phyloP scores from a whole-genome alignment of 2,797 vertebrate species.

The Trichosurus vulpecula region DNA sequence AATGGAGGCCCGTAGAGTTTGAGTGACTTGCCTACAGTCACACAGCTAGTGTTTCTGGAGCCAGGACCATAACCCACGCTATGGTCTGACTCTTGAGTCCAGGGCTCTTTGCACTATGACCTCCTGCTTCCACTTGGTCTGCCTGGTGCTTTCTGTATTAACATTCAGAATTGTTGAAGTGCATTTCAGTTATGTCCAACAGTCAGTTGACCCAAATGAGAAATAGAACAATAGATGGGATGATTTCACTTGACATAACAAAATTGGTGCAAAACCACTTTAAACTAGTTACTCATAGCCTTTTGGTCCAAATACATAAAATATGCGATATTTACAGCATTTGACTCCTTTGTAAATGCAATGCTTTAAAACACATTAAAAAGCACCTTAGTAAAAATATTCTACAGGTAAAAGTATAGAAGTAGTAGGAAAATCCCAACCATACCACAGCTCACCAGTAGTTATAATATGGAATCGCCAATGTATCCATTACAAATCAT shows the following conservation, averaged over 20 bases:
- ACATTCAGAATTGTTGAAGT: slow-evolving; percentile 78
- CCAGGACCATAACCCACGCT: slow-evolving; percentile 36
- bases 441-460: slow-evolving; percentile 86
- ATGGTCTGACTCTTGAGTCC: slow-evolving; percentile 31
- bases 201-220: slow-evolving; percentile 74
- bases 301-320: slow-evolving; percentile 90
- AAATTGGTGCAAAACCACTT: slow-evolving; percentile 85
- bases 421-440: slow-evolving; percentile 87
- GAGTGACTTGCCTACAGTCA: slow-evolving; percentile 55
- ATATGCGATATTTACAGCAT: slow-evolving; percentile 90
- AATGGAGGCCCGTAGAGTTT: slow-evolving; percentile 64
- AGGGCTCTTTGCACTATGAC: slow-evolving; percentile 28
- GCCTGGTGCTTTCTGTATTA: slow-evolving; percentile 73
- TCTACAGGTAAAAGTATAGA: slow-evolving; percentile 89
- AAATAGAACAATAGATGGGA: slow-evolving; percentile 77
- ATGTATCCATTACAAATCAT: slow-evolving; percentile 83
- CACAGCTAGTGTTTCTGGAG: slow-evolving; percentile 28
- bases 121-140: slow-evolving; percentile 49
- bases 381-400: slow-evolving; percentile 91
- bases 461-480: slow-evolving; percentile 84
- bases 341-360: slow-evolving; percentile 87
- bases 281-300: slow-evolving; percentile 83
- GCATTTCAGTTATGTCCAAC: slow-evolving; percentile 76
- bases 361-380: slow-evolving; percentile 91
- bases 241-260: slow-evolving; percentile 83